These are phyloP conservation scores for Petrolisthes manimaculis DNA, from an alignment of 2,888 invertebrate genomes.

Conservation along the genomic window DNA sequence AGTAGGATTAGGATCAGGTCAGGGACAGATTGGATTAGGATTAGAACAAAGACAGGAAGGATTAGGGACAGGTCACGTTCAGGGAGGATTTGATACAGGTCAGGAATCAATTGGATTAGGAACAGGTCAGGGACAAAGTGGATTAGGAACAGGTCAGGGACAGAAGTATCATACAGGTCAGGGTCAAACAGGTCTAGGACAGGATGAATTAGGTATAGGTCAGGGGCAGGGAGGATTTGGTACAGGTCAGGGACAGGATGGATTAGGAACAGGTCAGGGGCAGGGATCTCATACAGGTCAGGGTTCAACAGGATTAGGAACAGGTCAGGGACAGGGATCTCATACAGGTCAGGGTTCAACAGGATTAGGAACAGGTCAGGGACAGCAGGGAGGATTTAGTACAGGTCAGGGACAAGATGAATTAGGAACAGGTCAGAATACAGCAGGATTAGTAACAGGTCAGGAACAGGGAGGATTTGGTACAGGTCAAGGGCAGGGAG, in stretches of 20 bases:
- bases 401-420: constrained; percentile 6
- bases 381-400: background rate
- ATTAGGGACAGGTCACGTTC: constrained; percentile 1
- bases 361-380: background rate
- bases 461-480: constrained; percentile 3
- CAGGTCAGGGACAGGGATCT: background rate
- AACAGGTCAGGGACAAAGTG: background rate
- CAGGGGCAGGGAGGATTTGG: background rate
- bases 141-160: background rate
- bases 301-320: background rate
- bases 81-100: constrained; percentile 7
- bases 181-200: constrained; percentile 19
- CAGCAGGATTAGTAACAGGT: constrained; percentile 5
- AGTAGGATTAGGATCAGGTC: constrained; percentile 27
- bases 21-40: constrained; percentile 4
- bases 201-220: background rate
- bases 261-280: background rate
- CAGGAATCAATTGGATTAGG: constrained; percentile 15
- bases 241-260: background rate
- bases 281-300: constrained; percentile 7
- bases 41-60: background rate
- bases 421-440: background rate
- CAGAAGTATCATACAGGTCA: constrained; percentile 10
- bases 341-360: background rate
- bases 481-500: constrained; percentile 13